Percentiles rank a stretch among this genome's conserved stretches.
phyloP scores from a whole-genome alignment of 2,113 vertebrate genomes.

The Holacanthus passer region DNA sequence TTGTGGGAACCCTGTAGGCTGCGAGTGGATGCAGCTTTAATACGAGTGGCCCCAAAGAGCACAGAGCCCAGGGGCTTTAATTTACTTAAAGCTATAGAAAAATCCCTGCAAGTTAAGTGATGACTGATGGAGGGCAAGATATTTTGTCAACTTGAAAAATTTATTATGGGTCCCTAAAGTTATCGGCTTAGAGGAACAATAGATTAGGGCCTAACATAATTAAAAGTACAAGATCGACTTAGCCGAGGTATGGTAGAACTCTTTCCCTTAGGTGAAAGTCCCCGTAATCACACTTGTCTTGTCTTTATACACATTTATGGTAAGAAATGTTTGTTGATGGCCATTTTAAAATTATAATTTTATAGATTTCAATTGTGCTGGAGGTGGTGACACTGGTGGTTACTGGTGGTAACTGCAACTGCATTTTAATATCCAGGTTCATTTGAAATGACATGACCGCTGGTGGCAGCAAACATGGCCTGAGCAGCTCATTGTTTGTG shows the following conservation, averaged over 20 bases:
- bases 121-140: constrained; percentile 52
- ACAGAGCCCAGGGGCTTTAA: constrained; percentile 22
- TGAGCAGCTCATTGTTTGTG: too few relatives aligned
- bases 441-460: not conserved
- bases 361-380: not conserved
- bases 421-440: not conserved
- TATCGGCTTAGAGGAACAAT: constrained; percentile 35
- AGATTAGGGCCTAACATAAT: constrained; percentile 50
- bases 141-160: constrained; percentile 43
- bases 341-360: not conserved
- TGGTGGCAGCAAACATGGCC: not conserved
- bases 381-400: not conserved
- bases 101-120: constrained; percentile 29
- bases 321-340: not conserved
- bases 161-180: constrained; percentile 34
- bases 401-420: not conserved
- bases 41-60: constrained; percentile 14
- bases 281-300: constrained; percentile 4
- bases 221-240: constrained; percentile 53
- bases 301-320: constrained; percentile 13
- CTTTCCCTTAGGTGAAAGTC: not conserved
- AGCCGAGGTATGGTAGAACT: constrained; percentile 17
- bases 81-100: constrained; percentile 23
- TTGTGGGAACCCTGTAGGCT: not conserved
- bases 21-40: constrained; percentile 32